phyloP scores from a whole-genome alignment of 2,113 vertebrate species.

The Casuarius casuarius region DNA sequence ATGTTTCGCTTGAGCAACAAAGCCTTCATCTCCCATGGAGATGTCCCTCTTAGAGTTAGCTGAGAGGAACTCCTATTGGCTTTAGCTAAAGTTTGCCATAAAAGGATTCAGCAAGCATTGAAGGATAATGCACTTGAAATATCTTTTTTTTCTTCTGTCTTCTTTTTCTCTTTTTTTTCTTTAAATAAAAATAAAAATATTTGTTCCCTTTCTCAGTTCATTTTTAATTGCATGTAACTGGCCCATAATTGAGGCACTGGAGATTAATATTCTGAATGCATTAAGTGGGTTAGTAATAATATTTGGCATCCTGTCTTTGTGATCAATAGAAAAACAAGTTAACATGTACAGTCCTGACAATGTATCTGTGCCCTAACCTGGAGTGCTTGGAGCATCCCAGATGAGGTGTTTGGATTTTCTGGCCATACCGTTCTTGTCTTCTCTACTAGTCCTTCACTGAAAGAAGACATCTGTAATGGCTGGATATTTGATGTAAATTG shows the following conservation, averaged over 20 bases:
- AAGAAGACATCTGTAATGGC: neutral
- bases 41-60: neutral
- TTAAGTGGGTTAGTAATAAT: neutral
- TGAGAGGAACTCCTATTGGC: neutral
- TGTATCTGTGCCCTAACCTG: neutral
- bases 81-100: neutral
- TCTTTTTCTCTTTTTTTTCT: neutral
- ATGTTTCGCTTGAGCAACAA: neutral
- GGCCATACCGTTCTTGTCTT: neutral
- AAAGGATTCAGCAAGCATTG: neutral
- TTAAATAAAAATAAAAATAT: neutral
- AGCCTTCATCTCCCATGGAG: neutral
- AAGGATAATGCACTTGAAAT: neutral
- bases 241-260: rapidly evolving
- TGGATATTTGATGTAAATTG: neutral
- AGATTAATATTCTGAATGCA: neutral
- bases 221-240: neutral
- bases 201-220: neutral
- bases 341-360: neutral
- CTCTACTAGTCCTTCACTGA: neutral
- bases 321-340: neutral
- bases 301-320: neutral
- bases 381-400: neutral
- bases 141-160: neutral
- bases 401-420: neutral